Evolutionary conservation across 2,797 vertebrate genomes (phyloP).

Genomic region (Melanotaenia nigrans): DNA sequence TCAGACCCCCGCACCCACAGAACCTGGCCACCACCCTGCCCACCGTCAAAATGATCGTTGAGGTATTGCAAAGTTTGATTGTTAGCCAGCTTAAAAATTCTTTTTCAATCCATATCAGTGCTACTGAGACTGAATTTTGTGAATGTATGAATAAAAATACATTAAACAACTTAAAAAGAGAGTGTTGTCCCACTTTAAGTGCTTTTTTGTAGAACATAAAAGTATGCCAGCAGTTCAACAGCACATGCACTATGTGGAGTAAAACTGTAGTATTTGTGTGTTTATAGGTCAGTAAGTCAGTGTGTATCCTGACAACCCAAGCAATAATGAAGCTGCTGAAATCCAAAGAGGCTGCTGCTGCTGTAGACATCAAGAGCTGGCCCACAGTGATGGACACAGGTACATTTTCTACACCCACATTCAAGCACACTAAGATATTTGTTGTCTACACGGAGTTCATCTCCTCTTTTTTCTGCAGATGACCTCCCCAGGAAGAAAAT

Average conservation of each 20-base stretch:
- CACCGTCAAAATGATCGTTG: slow-evolving; percentile 98
- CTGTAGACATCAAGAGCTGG: slow-evolving; percentile 94
- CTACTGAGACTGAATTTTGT: neutral
- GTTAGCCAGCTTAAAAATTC: neutral
- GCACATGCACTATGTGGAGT: slow-evolving; percentile 4
- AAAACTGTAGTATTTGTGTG: slow-evolving; percentile 36
- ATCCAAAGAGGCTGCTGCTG: slow-evolving; percentile 94
- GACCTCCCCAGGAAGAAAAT: slow-evolving; percentile 94
- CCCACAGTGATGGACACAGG: slow-evolving; percentile 95
- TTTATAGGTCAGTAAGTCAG: slow-evolving; percentile 93
- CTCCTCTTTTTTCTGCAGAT: slow-evolving; percentile 75
- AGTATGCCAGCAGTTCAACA: neutral
- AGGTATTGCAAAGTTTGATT: slow-evolving; percentile 79
- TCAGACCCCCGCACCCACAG: slow-evolving; percentile 95
- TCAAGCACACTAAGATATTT: neutral
- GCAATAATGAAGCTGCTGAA: slow-evolving; percentile 94
- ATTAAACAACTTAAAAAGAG: no score
- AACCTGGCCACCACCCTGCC: slow-evolving; percentile 95
- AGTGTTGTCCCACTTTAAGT: neutral
- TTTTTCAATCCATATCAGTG: neutral
- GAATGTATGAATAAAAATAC: no score
- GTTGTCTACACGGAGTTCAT: neutral
- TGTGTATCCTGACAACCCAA: slow-evolving; percentile 95
- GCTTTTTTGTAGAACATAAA: neutral
- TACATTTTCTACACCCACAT: slow-evolving; percentile 46